Conservation (phyloP, 2,113 vertebrate species). For the Todiramphus saurophagus region DNA sequence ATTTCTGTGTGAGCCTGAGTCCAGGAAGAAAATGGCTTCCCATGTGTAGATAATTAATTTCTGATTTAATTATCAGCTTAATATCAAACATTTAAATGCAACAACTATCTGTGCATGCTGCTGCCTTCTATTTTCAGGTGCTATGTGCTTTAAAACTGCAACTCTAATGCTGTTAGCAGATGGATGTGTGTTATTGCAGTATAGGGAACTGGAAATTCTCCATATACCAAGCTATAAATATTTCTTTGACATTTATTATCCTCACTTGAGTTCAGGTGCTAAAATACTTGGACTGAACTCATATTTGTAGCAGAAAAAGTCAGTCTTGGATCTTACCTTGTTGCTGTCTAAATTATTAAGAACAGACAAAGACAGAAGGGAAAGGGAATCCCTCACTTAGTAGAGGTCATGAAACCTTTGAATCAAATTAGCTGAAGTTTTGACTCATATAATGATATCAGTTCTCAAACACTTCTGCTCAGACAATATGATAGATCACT, state of each 20-base stretch:
- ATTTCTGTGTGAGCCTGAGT: conserved; percentile 39
- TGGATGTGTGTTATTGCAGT: conserved; percentile 86
- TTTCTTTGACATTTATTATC: conserved; percentile 91
- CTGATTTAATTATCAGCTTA: conserved; percentile 69
- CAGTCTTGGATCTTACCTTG: conserved; percentile 67
- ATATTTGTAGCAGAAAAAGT: conserved; percentile 74
- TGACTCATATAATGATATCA: conserved; percentile 53
- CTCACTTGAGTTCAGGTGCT: conserved; percentile 93
- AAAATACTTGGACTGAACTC: conserved; percentile 87
- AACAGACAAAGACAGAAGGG: conserved; percentile 68
- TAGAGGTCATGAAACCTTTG: conserved; percentile 73
- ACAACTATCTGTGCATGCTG: conserved; percentile 31
- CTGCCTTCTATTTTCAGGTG: conserved; percentile 80
- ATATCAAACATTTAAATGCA: conserved; percentile 61
- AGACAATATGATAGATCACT: conserved; percentile 74
- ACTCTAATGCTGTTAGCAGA: conserved; percentile 91
- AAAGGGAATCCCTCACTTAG: conserved; percentile 70
- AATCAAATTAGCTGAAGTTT: conserved; percentile 75
- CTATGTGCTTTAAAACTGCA: conserved; percentile 58
- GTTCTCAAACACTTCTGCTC: conserved; percentile 54
- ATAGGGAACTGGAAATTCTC: conserved; percentile 91
- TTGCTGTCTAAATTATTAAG: conserved; percentile 74
- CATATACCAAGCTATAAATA: conserved; percentile 94
- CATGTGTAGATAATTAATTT: conserved; percentile 56
- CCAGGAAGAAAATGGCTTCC: conserved; percentile 5